Base-by-base conservation (phyloP, 2,113 vertebrate species). In the Phaetusa simplex region DNA sequence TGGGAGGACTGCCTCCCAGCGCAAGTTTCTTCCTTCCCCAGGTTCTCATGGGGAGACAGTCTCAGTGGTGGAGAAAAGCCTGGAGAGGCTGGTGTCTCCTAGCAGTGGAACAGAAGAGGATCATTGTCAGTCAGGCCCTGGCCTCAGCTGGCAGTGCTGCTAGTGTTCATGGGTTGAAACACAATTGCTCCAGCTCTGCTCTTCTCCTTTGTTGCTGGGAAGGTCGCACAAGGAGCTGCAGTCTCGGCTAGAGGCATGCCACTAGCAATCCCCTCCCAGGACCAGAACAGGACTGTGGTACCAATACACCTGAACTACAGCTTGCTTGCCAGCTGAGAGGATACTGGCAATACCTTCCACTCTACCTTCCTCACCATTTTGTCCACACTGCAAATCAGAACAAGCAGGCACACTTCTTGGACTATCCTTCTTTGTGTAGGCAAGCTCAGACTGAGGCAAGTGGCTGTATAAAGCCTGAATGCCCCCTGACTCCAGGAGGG, bases 271-370 rank as follows among this genome's bases (percentile, higher is more conserved):
- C 17, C 3, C 26, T 85, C 16, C 13, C 47, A 47, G 32, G 32
- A 19, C 32, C 12, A 42, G 32, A 74, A 14, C 2, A 77, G 22
- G 4, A n/a, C 6, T 0, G 1, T 21, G 45, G 21, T 3, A 14
- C 24, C 27, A 23, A 30, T 24, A 23, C 12, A 36, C 10, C 29
- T 45, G 45, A 45, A 49, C 7, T 22, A 23, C 12, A 14, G 0
- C 21, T 71, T 90, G 40, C 12, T 87, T 79, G 16, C 13, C 21
- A 67, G 38, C 26, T 73, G 43, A 56, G 52, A 77, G 9, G 22
- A 56, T 53, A 12, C 26, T 64, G 38, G 14, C 12, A 67, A 32
- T 32, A 67, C 13, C 38, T 67, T 79, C 45, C 29, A n/a, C 32
- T 59, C 69, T 62, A 26, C 12, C 23, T 47, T 62, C 32, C 49